Base-by-base conservation (phyloP, 92 coral and sea anemone species). In the Zoanthus sociatus region DNA sequence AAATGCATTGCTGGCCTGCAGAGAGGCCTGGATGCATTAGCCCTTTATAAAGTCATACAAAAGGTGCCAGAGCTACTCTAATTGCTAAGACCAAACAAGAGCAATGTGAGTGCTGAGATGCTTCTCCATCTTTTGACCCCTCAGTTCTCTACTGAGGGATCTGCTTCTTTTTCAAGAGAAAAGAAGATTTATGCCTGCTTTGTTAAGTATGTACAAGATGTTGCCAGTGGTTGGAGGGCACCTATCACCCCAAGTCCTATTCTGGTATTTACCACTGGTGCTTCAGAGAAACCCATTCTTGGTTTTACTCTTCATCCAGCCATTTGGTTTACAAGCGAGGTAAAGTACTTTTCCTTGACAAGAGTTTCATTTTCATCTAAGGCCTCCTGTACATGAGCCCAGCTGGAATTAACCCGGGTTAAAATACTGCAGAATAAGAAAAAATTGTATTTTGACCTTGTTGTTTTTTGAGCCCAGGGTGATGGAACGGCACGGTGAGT, bases 191-290 rank as follows among this genome's bases (percentile, higher is more conserved):
- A 88, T 86, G 88, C 94, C 73, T 68, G 73, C 73, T 94, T 94
- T 88, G 85, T 94, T 9, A 90, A 94, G 79, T 94, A 92, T 90
- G 90, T 90, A 20, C 84, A 92, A 75, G 89, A 94, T 86, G 92
- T 84, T 71, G 90, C 92, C 48, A 90, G 94, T 90, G 92, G 91
- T 30, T 88, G 91, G 63, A 93, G 96, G 87, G 89, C 56, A 45
- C 86, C 90, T 73, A 42, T 93, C 44, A 85, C 89, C 71, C 81
- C 90, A 74, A 88, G 74, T 56, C 72, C 88, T 66, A 56, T 91
- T 77, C 88, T 93, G 31, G 76, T 86, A 68, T 92, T 94, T 92
- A 92, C 82, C 30, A 92, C 93, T 32, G 94, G 94, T 17, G 92
- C 93, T 75, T 71, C 93, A 85, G 96, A 90, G 83, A 92, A 94